phyloP scores from a whole-genome alignment of 2,888 invertebrate genomes.

The Beris chalybata region DNA sequence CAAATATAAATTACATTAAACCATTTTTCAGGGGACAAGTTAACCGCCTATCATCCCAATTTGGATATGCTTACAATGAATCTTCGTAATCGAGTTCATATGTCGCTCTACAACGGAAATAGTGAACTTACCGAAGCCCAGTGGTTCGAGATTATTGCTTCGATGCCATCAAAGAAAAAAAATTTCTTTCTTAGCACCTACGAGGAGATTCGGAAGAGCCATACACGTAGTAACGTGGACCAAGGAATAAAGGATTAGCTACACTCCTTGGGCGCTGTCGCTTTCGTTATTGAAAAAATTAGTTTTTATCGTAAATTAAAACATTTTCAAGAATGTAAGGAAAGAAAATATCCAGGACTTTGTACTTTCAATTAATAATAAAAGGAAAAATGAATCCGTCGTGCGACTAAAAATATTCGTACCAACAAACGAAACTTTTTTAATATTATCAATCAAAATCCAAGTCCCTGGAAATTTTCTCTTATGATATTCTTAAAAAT shows the following conservation, averaged over 20 bases:
- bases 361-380: no score
- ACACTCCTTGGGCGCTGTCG: no score
- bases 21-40: constrained; percentile 36
- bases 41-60: constrained; percentile 43
- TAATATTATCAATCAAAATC: no score
- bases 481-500: no score
- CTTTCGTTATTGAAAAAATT: no score
- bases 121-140: constrained; percentile 47
- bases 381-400: no score
- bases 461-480: no score
- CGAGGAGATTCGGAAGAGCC: constrained; percentile 42
- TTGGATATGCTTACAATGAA: constrained; percentile 43
- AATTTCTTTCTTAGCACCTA: constrained; percentile 48
- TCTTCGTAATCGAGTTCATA: constrained; percentile 47
- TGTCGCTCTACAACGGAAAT: constrained; percentile 46
- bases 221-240: background rate
- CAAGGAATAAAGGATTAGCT: constrained; percentile 8
- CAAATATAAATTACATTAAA: background rate
- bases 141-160: constrained; percentile 47
- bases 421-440: no score
- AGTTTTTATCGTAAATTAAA: background rate
- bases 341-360: no score
- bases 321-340: no score
- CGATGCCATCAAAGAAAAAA: constrained; percentile 45
- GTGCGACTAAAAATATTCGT: no score